Conservation (phyloP, 2,113 vertebrate species). For the Bubo scandiacus region DNA sequence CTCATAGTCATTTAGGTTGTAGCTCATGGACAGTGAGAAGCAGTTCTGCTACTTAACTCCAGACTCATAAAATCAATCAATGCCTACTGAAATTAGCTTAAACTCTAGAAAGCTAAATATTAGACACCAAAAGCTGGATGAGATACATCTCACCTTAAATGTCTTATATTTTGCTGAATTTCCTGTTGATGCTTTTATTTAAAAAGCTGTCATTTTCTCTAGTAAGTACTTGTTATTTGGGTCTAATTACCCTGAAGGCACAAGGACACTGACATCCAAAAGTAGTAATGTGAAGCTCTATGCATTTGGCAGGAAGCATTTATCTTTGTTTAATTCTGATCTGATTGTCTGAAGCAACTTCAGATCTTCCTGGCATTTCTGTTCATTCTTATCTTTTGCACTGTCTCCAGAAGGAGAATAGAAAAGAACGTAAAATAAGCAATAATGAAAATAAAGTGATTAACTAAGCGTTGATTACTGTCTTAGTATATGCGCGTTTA, state of each 20-base stretch:
- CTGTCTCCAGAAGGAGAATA: background rate
- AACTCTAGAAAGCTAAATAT: background rate
- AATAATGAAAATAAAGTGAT: background rate
- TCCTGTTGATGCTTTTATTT: background rate
- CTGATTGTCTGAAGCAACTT: background rate
- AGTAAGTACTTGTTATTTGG: background rate
- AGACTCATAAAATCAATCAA: background rate
- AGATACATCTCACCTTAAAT: background rate
- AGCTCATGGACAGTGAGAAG: background rate
- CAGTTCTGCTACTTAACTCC: background rate
- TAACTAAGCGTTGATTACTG: background rate
- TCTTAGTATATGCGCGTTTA: background rate
- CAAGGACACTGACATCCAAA: background rate
- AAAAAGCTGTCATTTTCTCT: background rate
- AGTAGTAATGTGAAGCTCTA: background rate
- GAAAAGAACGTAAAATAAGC: background rate
- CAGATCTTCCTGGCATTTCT: background rate
- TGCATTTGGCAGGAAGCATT: background rate
- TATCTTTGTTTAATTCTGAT: background rate
- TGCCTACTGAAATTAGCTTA: background rate
- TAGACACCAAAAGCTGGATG: background rate
- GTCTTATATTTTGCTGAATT: background rate
- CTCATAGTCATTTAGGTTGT: background rate
- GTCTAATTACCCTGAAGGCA: background rate
- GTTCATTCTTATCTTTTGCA: background rate